phyloP scores from a whole-genome alignment of 1,140 invertebrate species.

The Drosophila sulfurigaster region DNA sequence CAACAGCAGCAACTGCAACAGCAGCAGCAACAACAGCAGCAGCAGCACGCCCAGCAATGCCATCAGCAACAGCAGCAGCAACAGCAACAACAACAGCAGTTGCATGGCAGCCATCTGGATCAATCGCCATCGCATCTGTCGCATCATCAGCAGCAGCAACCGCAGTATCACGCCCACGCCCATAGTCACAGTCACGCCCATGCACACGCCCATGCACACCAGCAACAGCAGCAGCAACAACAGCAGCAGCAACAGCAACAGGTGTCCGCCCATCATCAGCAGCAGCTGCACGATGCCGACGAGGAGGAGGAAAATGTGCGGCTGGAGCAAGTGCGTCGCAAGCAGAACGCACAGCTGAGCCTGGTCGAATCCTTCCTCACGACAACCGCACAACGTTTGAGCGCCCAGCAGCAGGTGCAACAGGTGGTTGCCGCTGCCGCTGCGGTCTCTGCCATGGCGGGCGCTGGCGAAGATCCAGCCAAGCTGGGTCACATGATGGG shows the following conservation, averaged over 20 bases:
- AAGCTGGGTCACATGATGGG: constrained; percentile 78
- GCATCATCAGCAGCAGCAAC: constrained; percentile 46
- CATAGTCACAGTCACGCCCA: constrained; percentile 43
- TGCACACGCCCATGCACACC: constrained; percentile 57
- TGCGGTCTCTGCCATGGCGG: constrained; percentile 79
- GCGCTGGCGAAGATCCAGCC: constrained; percentile 66
- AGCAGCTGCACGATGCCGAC: constrained; percentile 66
- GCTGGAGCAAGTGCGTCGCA: constrained; percentile 72
- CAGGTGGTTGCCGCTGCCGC: constrained; percentile 81
- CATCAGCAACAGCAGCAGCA: constrained; percentile 47
- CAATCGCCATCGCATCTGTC: constrained; percentile 52
- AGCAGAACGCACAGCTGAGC: constrained; percentile 83
- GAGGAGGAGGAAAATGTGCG: constrained; percentile 68
- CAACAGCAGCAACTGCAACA: constrained; percentile 47
- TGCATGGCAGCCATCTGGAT: constrained; percentile 47
- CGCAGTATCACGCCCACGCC: constrained; percentile 35
- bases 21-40: constrained; percentile 38
- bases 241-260: constrained; percentile 51
- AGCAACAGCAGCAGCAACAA: constrained; percentile 53
- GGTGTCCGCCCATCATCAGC: constrained; percentile 41
- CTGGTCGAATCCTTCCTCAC: constrained; percentile 82
- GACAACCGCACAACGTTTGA: constrained; percentile 79
- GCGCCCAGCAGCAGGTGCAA: constrained; percentile 80
- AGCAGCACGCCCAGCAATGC: constrained; percentile 20
- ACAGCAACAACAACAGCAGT: constrained; percentile 50